Base-by-base conservation (phyloP, 2,113 vertebrate species). In the Stigmatopora nigra region DNA sequence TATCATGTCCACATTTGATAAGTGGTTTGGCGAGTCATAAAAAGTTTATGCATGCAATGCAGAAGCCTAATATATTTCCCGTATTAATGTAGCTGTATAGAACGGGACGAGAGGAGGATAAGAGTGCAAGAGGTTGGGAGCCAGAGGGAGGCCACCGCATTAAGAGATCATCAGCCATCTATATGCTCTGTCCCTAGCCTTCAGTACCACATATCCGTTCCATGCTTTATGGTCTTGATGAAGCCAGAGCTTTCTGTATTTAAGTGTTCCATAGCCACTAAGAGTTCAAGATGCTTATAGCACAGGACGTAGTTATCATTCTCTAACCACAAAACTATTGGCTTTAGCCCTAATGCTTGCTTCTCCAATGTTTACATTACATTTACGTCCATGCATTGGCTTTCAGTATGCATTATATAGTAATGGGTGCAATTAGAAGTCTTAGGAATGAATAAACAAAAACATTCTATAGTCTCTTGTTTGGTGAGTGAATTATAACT, bases 11-110 rank as follows among this genome's bases (percentile, higher is more conserved):
- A 84, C 81, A 81, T 89, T 85, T 86, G 84, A 88, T 88, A 87
- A 84, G 86, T 85, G 83, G 84, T 86, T 85, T 80, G 85, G 83
- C 81, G 80, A 80, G 74, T 88, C 82, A 90, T 89, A 83, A 89
- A 87, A 89, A 84, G 78, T 88, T 86, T 78, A 87, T 89, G 85
- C 79, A 79, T 65, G 78, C 80, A 67, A 78, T 84, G 80, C 74
- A 19, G 16, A 75, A 77, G 76, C 82, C 87, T 85, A 79, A 84
- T 87, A 85, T 87, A 87, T 88, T 87, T 88, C 87, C 87, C 82
- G 79, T 79, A 78, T 86, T 89, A 89, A 89, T 89, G 87, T 77
- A 86, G 82, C 76, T 76, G 79, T 70, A 69, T 74, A 64, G 69
- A 51, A 68, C 48, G 64, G 78, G 55, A 58, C 65, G 58, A 46